Evolutionary conservation across 2,888 invertebrate genomes (phyloP).

Genomic region (Microctonus brassicae): DNA sequence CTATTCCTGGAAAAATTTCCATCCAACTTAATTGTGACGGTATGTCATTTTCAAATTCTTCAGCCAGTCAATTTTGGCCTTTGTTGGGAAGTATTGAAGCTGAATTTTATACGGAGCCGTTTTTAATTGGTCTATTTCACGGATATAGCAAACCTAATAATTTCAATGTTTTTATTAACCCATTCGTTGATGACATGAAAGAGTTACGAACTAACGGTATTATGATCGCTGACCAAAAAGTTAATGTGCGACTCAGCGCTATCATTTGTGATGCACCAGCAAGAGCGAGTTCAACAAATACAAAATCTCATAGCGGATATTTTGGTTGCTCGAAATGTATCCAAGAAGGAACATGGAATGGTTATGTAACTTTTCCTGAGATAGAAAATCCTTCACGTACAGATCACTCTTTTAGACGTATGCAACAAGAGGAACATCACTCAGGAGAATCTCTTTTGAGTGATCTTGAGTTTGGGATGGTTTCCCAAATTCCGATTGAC

Average conservation of each 20-base stretch:
- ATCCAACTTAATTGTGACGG: constrained; percentile 28
- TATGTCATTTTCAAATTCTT: constrained; percentile 14
- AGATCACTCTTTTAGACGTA: constrained; percentile 27
- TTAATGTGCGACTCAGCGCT: background rate
- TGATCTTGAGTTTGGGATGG: constrained; percentile 21
- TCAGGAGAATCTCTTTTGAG: constrained; percentile 3
- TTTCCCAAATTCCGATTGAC: constrained; percentile 18
- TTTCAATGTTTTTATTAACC: constrained; percentile 18
- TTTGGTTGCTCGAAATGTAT: constrained; percentile 26
- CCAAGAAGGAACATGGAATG: constrained; percentile 16
- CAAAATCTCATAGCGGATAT: constrained; percentile 21
- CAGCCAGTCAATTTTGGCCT: constrained; percentile 20
- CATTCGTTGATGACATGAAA: constrained; percentile 29
- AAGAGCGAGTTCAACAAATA: constrained; percentile 5
- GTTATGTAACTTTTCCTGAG: constrained; percentile 22
- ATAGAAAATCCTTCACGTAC: constrained; percentile 22
- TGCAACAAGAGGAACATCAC: constrained; percentile 24
- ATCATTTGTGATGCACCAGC: constrained; percentile 16
- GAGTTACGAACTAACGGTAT: constrained; percentile 6
- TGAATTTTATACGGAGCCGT: constrained; percentile 25
- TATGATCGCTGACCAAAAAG: background rate
- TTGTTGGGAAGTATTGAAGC: constrained; percentile 21
- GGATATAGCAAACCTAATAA: constrained; percentile 22
- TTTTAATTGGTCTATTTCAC: constrained; percentile 24
- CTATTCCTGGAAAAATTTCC: background rate